Conservation (phyloP, 1,140 invertebrate genomes). For the Caligus rogercresseyi region DNA sequence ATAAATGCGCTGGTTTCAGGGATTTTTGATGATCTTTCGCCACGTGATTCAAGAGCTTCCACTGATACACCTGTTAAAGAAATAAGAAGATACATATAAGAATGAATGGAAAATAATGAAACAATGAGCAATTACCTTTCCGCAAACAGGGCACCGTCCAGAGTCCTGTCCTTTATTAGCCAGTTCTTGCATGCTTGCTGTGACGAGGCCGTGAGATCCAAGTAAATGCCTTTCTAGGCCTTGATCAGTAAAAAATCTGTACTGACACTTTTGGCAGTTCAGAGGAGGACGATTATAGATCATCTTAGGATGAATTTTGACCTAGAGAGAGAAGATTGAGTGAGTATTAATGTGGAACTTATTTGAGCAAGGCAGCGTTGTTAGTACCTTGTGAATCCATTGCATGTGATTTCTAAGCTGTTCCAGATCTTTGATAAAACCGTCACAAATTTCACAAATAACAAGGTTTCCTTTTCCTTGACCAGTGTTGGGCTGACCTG, state of each 20-base stretch:
- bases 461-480: conserved; percentile 58
- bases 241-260: conserved; percentile 62
- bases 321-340: conserved; percentile 27
- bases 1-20: conserved; percentile 71
- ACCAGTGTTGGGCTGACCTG: conserved; percentile 26
- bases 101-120: conserved; percentile 13
- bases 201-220: conserved; percentile 78
- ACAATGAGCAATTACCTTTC: conserved; percentile 41
- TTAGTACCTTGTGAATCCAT: conserved; percentile 61
- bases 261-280: conserved; percentile 90
- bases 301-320: conserved; percentile 90
- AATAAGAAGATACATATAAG: not conserved
- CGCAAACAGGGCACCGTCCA: conserved; percentile 78
- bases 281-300: conserved; percentile 79
- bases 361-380: not conserved
- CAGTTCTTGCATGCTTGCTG: conserved; percentile 84
- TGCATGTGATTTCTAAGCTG: conserved; percentile 84
- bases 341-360: not conserved
- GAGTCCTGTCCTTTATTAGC: conserved; percentile 85
- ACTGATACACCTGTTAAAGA: conserved; percentile 58
- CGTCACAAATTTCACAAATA: conserved; percentile 86
- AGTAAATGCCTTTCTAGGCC: conserved; percentile 78
- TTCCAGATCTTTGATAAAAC: conserved; percentile 82
- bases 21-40: conserved; percentile 74
- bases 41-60: conserved; percentile 75